phyloP scores from a whole-genome alignment of 2,797 vertebrate species.

The Schizopygopsis pylzovi region DNA sequence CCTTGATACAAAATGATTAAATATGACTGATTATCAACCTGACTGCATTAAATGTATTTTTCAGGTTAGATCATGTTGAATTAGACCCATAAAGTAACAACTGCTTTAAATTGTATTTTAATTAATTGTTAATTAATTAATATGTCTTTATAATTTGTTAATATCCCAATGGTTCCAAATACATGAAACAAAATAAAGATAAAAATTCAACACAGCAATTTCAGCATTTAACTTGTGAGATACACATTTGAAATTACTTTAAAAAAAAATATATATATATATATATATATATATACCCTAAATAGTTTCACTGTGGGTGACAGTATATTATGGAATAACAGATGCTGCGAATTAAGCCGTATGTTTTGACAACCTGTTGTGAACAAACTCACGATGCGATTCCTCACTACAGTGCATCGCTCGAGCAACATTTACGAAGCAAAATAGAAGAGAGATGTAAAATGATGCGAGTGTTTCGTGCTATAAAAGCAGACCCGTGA shows the following conservation, averaged over 20 bases:
- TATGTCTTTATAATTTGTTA: neutral
- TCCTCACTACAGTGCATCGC: neutral
- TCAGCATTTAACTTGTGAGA: neutral
- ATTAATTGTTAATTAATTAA: neutral
- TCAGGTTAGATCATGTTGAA: neutral
- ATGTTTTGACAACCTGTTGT: slow-evolving; percentile 7
- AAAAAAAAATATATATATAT: neutral
- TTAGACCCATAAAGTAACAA: neutral
- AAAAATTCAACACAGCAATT: neutral
- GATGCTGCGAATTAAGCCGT: neutral
- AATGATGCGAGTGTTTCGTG: neutral
- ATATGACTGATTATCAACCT: neutral
- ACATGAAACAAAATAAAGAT: neutral
- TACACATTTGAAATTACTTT: neutral
- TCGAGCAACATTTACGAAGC: neutral
- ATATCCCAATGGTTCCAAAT: neutral
- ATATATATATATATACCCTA: neutral
- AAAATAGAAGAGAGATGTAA: neutral
- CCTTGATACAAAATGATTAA: neutral
- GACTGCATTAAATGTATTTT: neutral
- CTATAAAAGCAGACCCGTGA: neutral
- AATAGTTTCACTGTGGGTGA: neutral
- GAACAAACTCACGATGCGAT: neutral
- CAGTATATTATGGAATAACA: neutral
- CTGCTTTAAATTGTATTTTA: neutral